Evolutionary conservation across 2,888 invertebrate species (phyloP).

Genomic region (Athrips mouffetella): DNA sequence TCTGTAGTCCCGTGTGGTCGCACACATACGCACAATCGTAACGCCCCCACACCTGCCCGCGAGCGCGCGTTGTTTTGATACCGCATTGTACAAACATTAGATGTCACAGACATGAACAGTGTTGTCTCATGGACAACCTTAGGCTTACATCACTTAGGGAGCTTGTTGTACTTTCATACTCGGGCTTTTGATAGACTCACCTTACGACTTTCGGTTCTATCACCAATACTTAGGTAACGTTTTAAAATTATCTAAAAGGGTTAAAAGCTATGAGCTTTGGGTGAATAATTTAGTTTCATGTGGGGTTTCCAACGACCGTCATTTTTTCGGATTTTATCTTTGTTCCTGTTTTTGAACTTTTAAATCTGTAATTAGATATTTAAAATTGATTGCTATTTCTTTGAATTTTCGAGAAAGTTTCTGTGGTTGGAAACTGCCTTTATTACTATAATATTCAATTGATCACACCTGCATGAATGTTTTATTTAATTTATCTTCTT

Average conservation of each 20-base stretch:
- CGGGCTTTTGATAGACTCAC: slow-evolving; percentile 49
- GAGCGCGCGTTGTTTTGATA: slow-evolving; percentile 41
- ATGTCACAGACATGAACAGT: slow-evolving; percentile 51
- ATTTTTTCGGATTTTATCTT: background rate
- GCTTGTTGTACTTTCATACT: slow-evolving; percentile 48
- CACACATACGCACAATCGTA: slow-evolving; percentile 16
- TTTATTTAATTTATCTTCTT: slow-evolving; percentile 23
- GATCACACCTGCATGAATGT: background rate
- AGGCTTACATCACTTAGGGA: slow-evolving; percentile 55
- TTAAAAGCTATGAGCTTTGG: slow-evolving; percentile 26
- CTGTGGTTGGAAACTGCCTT: slow-evolving; percentile 2
- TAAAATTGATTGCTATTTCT: too few relatives aligned
- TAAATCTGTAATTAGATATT: too few relatives aligned
- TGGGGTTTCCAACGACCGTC: background rate
- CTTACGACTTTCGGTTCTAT: slow-evolving; percentile 34
- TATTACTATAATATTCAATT: background rate
- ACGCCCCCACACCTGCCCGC: slow-evolving; percentile 18
- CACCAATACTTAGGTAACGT: slow-evolving; percentile 37
- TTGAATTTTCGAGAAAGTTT: slow-evolving; percentile 12
- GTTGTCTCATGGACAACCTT: slow-evolving; percentile 50
- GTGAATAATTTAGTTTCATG: slow-evolving; percentile 32
- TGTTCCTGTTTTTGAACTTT: slow-evolving; percentile 1
- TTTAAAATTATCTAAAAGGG: slow-evolving; percentile 35
- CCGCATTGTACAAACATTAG: slow-evolving; percentile 62
- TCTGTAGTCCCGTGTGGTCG: slow-evolving; percentile 24